Percentiles rank a stretch among this genome's conserved stretches.
Conservation (phyloP, 2,113 vertebrate species). For the Tursiops truncatus region DNA sequence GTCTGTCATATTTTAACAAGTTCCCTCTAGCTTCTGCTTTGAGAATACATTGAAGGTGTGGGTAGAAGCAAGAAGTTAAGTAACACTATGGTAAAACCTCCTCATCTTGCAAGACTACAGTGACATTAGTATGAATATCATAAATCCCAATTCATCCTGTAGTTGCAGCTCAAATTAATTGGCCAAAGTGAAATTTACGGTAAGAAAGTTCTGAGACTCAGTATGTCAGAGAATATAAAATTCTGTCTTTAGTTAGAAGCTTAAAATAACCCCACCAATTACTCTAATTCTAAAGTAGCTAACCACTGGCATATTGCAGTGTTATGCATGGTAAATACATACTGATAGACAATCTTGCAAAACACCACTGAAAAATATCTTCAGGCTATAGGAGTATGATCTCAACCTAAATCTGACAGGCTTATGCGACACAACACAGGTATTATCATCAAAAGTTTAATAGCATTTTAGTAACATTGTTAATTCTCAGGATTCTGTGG, state of each 20-base stretch:
- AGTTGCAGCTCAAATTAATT: not conserved
- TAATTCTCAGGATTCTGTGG: conserved; percentile 55
- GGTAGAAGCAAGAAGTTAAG: not conserved
- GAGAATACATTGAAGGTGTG: not conserved
- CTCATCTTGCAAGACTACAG: not conserved
- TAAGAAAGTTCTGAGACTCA: not conserved
- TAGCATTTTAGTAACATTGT: conserved; percentile 34
- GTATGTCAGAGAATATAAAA: not conserved
- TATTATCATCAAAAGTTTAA: conserved; percentile 39
- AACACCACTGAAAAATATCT: not conserved
- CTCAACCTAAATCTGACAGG: not conserved
- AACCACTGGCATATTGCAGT: not conserved
- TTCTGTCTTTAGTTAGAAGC: not conserved
- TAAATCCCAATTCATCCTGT: not conserved
- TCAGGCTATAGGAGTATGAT: not conserved
- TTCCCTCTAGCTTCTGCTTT: not conserved
- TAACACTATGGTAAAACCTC: not conserved
- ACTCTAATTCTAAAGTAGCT: not conserved
- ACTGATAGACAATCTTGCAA: not conserved
- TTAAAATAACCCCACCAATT: not conserved
- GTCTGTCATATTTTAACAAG: not conserved
- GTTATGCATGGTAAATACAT: not conserved
- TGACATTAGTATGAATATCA: not conserved
- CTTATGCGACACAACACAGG: not conserved
- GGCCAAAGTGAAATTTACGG: not conserved